Evolutionary conservation across 1,140 invertebrate genomes (phyloP).

Genomic region (Nilaparvata lugens): DNA sequence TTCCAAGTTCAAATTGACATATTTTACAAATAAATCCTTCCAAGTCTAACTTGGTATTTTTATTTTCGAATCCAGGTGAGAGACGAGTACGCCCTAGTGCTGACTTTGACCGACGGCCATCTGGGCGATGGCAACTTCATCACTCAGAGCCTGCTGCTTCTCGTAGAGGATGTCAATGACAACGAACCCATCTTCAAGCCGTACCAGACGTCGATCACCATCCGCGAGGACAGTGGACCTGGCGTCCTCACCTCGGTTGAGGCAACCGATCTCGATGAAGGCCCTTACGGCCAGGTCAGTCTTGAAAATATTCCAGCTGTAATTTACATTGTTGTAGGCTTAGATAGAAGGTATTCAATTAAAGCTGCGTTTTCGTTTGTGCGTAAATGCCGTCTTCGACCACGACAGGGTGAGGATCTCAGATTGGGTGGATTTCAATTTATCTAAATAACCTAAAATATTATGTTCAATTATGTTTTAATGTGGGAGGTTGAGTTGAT

Average conservation of each 20-base stretch:
- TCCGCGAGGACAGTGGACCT: slow-evolving; percentile 66
- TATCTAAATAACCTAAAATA: too few species aligned
- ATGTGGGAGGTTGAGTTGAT: too few species aligned
- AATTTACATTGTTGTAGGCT: too few species aligned
- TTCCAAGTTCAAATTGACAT: too few species aligned
- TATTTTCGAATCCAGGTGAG: slow-evolving; percentile 45
- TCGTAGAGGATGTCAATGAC: slow-evolving; percentile 89
- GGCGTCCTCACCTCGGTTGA: slow-evolving; percentile 69
- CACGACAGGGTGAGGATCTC: too few species aligned
- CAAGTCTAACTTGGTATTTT: background rate
- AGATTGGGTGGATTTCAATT: too few species aligned
- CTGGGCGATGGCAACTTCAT: slow-evolving; percentile 81
- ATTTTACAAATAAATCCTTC: slow-evolving; percentile 14
- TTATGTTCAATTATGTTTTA: too few species aligned
- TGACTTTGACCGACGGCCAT: slow-evolving; percentile 82
- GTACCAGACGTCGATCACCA: slow-evolving; percentile 68
- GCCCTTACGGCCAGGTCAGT: slow-evolving; percentile 81
- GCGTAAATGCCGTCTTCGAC: too few species aligned
- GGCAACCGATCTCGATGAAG: slow-evolving; percentile 81
- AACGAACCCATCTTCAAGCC: slow-evolving; percentile 80
- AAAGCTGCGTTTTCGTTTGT: too few species aligned
- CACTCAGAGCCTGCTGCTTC: slow-evolving; percentile 75
- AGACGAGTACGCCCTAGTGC: slow-evolving; percentile 79
- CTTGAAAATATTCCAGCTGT: too few species aligned
- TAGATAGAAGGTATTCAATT: too few species aligned